These are phyloP conservation scores for Manis pentadactyla DNA, from an alignment of 2,797 vertebrate species.

Conservation along the genomic window DNA sequence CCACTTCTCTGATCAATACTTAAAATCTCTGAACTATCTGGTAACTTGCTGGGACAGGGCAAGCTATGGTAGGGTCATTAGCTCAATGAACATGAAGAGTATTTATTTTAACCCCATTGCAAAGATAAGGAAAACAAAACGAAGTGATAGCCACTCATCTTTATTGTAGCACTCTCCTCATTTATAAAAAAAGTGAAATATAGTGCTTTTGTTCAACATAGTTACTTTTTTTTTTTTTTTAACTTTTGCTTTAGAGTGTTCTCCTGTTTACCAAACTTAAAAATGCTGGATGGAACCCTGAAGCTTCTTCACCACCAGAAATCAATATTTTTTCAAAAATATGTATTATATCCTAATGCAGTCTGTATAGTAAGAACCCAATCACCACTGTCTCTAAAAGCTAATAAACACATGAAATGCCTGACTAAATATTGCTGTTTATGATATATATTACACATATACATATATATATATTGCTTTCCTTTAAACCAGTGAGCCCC, in stretches of 20 bases:
- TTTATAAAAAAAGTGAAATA: constrained; percentile 46
- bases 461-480: background rate
- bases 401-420: constrained; percentile 2
- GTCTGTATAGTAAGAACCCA: constrained; percentile 44
- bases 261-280: constrained; percentile 96
- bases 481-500: background rate
- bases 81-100: background rate
- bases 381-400: constrained; percentile 25
- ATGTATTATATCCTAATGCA: constrained; percentile 91
- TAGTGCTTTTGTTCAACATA: constrained; percentile 21
- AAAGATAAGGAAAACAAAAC: background rate
- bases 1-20: constrained; percentile 38
- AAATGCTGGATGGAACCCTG: constrained; percentile 94
- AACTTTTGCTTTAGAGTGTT: constrained; percentile 91
- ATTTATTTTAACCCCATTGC: background rate
- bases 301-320: constrained; percentile 87
- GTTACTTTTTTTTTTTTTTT: constrained; percentile 55
- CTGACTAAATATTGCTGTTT: background rate
- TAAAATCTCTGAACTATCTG: background rate
- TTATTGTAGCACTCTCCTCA: background rate
- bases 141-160: background rate
- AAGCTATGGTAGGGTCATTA: background rate
- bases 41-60: background rate
- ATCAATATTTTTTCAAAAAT: constrained; percentile 87
- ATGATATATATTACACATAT: background rate